A percentile compares a stretch with the other conserved stretches of the same genome.
phyloP scores from a whole-genome alignment of 2,888 invertebrate species.

The Drosophila fulvimacula region DNA sequence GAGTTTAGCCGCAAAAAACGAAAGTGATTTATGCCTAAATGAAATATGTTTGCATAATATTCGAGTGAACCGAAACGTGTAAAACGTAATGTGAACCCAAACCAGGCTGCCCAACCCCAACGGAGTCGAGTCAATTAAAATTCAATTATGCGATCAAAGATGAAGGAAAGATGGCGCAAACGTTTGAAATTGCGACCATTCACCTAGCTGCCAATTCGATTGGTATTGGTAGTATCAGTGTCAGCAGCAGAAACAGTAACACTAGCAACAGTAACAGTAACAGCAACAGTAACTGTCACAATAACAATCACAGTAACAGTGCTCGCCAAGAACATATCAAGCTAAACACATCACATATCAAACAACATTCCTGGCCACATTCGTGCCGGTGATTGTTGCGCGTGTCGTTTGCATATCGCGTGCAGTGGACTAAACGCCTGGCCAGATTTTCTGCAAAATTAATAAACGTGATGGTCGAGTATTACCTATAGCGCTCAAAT shows the following conservation, averaged over 20 bases:
- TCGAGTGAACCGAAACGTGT: slow-evolving; percentile 49
- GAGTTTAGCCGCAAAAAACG: slow-evolving; percentile 67
- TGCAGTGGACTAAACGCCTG: slow-evolving; percentile 43
- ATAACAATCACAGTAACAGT: not conserved
- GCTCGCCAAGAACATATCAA: slow-evolving; percentile 55
- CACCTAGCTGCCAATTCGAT: slow-evolving; percentile 23
- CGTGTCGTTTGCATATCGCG: slow-evolving; percentile 54
- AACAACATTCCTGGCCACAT: slow-evolving; percentile 17
- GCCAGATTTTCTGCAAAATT: slow-evolving; percentile 51
- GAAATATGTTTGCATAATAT: slow-evolving; percentile 62
- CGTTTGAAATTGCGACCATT: slow-evolving; percentile 69
- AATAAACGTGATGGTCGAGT: slow-evolving; percentile 54
- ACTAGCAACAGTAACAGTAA: not conserved
- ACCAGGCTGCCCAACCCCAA: not conserved
- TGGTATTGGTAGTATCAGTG: not conserved
- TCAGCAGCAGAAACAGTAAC: not conserved
- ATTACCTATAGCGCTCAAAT: slow-evolving; percentile 47
- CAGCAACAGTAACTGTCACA: not conserved
- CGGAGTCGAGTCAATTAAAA: slow-evolving; percentile 63
- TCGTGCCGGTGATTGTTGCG: slow-evolving; percentile 56
- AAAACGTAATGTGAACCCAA: slow-evolving; percentile 12
- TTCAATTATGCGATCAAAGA: slow-evolving; percentile 73
- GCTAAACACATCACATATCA: slow-evolving; percentile 44
- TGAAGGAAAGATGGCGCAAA: slow-evolving; percentile 74
- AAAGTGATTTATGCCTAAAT: slow-evolving; percentile 74